These are phyloP conservation scores for Lamellibrachia columna DNA, from an alignment of 2,888 invertebrate genomes.

Conservation along the genomic window DNA sequence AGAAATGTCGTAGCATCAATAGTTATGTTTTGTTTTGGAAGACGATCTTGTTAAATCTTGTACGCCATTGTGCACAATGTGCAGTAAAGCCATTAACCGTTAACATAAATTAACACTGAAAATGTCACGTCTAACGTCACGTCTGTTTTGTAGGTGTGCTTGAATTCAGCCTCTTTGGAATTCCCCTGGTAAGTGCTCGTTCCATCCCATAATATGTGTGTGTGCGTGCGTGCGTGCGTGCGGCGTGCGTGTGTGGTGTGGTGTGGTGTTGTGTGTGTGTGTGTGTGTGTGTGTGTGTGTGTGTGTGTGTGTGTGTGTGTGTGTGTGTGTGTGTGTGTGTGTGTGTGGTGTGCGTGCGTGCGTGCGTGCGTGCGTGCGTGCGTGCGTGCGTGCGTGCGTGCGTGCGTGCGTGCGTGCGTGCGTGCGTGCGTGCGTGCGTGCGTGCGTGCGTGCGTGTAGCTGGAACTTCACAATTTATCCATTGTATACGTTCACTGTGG, in stretches of 20 bases:
- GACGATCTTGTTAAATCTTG: not conserved
- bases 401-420: too few relatives aligned
- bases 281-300: not conserved
- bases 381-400: too few relatives aligned
- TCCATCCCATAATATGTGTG: not conserved
- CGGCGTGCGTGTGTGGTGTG: not conserved
- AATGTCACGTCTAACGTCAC: not conserved
- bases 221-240: too few relatives aligned
- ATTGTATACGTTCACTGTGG: not conserved
- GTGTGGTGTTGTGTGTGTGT: not conserved
- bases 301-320: not conserved
- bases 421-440: too few relatives aligned
- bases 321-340: too few relatives aligned
- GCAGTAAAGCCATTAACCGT: not conserved
- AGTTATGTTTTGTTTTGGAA: not conserved
- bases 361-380: too few relatives aligned
- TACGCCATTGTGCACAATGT: not conserved
- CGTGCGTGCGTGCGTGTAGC: not conserved
- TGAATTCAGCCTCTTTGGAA: constrained; percentile 80
- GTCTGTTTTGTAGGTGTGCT: constrained; percentile 67
- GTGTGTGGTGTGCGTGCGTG: too few relatives aligned
- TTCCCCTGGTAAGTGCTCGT: constrained; percentile 73
- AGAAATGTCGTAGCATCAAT: too few relatives aligned
- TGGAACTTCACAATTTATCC: not conserved
- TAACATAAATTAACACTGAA: not conserved